These are phyloP conservation scores for Vulpes ferrilata DNA, from an alignment of 2,113 vertebrate species.

Conservation along the genomic window DNA sequence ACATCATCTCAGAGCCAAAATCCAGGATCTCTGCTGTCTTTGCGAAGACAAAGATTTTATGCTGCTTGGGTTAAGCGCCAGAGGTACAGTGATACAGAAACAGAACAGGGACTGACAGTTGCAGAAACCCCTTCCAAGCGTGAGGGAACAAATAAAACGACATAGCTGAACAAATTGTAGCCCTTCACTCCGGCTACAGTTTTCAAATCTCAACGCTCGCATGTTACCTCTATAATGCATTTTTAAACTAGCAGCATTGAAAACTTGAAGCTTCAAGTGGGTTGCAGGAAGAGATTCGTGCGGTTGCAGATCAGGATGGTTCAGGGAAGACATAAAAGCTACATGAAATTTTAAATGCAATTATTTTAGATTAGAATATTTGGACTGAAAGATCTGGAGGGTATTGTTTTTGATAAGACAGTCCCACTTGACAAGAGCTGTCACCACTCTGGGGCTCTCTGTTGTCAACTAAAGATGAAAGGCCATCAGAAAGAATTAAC, in stretches of 20 bases:
- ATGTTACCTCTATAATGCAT: neutral
- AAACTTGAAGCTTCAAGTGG: neutral
- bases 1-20: neutral
- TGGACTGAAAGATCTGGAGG: slow-evolving; percentile 86
- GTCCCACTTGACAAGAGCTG: slow-evolving; percentile 87
- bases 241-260: slow-evolving; percentile 42
- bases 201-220: neutral
- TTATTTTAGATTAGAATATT: slow-evolving; percentile 89
- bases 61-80: fast-evolving
- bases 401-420: slow-evolving; percentile 88
- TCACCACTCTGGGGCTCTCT: slow-evolving; percentile 86
- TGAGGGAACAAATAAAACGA: slow-evolving; percentile 67
- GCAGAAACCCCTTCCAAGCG: neutral
- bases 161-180: slow-evolving; percentile 53
- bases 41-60: neutral
- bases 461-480: slow-evolving; percentile 88
- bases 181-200: neutral
- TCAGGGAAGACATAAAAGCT: slow-evolving; percentile 71
- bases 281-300: neutral
- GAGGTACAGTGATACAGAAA: neutral
- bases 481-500: slow-evolving; percentile 89
- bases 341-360: slow-evolving; percentile 88
- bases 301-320: slow-evolving; percentile 26
- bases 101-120: neutral
- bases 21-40: neutral